These are phyloP conservation scores for Brachionus rubens DNA, from an alignment of 1,140 invertebrate genomes.

Conservation along the genomic window DNA sequence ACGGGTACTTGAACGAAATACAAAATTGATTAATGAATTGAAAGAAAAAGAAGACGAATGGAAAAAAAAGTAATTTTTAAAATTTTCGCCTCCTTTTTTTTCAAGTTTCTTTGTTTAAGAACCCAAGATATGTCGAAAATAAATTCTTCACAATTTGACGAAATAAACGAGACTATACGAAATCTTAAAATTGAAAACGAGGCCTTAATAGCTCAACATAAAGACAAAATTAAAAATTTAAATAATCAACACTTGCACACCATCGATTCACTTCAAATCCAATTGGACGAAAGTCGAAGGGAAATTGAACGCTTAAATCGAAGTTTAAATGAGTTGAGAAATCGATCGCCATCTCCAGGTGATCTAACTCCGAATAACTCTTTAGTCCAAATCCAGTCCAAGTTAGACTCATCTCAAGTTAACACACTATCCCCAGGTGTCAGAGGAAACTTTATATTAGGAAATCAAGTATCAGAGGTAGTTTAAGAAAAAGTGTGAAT, in stretches of 20 bases:
- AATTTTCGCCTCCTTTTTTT: neutral
- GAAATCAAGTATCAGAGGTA: conserved; percentile 12
- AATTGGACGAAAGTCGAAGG: conserved; percentile 1
- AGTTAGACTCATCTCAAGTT: neutral
- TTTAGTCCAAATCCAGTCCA: neutral
- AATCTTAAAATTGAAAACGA: conserved; percentile 30
- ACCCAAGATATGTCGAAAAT: neutral
- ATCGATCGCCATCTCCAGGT: conserved; percentile 6
- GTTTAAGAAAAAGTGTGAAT: neutral
- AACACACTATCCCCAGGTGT: neutral
- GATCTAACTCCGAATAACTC: neutral
- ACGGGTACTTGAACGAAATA: conserved; percentile 52
- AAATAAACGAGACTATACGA: neutral
- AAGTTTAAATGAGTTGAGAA: neutral
- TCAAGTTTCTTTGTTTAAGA: neutral
- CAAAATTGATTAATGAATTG: conserved; percentile 54
- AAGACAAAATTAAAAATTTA: conserved; percentile 25
- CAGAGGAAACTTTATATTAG: neutral
- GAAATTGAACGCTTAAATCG: conserved; percentile 13
- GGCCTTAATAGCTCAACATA: conserved; percentile 1
- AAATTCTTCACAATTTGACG: neutral
- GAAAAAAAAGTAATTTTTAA: conserved; percentile 51
- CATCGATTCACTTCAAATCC: neutral
- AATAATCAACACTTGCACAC: conserved; percentile 24
- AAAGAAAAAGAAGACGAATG: conserved; percentile 54